These are phyloP conservation scores for Lophotis ruficrista DNA, from an alignment of 2,113 vertebrate species.

Conservation along the genomic window DNA sequence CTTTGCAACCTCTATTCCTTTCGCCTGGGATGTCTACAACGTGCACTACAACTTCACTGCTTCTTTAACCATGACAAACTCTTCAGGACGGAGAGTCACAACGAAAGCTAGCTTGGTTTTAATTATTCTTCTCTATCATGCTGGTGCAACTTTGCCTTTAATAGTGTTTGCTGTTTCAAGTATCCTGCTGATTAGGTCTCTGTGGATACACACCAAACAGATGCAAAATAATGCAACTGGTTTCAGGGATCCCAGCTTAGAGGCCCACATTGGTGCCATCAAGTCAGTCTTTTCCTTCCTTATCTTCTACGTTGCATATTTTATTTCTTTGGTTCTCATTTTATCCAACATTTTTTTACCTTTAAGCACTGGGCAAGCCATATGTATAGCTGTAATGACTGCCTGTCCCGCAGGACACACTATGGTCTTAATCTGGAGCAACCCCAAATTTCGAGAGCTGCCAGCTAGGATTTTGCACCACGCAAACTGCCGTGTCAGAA, in stretches of 20 bases:
- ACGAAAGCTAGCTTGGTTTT: background rate
- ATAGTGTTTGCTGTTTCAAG: background rate
- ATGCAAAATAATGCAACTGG: background rate
- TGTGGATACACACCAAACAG: background rate
- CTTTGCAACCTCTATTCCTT: background rate
- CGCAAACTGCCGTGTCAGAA: background rate
- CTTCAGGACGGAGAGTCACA: background rate
- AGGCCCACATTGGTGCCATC: background rate
- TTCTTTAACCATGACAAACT: background rate
- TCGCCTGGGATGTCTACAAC: rapidly evolving
- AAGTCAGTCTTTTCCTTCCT: slow-evolving; percentile 32
- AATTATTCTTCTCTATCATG: background rate
- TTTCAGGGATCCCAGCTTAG: background rate
- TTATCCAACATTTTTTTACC: background rate
- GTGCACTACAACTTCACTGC: background rate
- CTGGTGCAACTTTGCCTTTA: background rate
- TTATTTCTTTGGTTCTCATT: background rate
- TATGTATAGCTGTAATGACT: background rate
- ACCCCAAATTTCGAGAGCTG: background rate
- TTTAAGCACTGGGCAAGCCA: background rate
- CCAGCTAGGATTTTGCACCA: background rate
- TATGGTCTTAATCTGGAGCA: background rate
- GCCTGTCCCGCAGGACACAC: slow-evolving; percentile 6
- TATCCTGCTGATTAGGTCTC: background rate
- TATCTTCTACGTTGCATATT: background rate